Evolutionary conservation across 2,797 vertebrate genomes (phyloP).

Genomic region (Cynodonichthys magdalenae): DNA sequence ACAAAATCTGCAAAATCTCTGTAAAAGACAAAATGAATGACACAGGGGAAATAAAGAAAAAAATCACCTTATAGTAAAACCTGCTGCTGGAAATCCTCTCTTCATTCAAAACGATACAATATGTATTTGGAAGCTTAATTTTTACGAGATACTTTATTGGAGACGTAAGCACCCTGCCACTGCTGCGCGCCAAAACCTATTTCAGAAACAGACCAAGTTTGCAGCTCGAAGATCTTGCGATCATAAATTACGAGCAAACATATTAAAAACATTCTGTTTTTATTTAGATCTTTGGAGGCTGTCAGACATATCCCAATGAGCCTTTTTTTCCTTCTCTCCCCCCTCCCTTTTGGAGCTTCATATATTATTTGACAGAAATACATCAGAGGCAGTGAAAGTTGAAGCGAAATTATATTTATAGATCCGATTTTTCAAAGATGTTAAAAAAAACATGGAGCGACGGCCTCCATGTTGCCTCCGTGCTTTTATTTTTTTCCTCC

Average conservation of each 20-base stretch:
- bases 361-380: neutral
- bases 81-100: neutral
- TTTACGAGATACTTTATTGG: constrained; percentile 82
- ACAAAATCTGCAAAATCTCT: constrained; percentile 17
- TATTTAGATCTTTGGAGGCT: neutral
- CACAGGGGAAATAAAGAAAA: constrained; percentile 10
- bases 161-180: constrained; percentile 67
- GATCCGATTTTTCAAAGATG: no score
- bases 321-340: no score
- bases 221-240: constrained; percentile 11
- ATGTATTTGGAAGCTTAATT: constrained; percentile 82
- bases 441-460: no score
- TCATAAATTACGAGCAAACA: constrained; percentile 13
- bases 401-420: no score
- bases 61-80: neutral
- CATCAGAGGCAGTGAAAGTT: no score
- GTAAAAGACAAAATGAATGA: constrained; percentile 22
- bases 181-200: constrained; percentile 61
- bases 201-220: constrained; percentile 41
- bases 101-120: constrained; percentile 56
- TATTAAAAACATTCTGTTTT: neutral
- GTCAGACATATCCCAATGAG: neutral
- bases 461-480: no score
- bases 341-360: neutral
- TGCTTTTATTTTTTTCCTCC: neutral